These are phyloP conservation scores for Epinephelus cyanopodus DNA, from an alignment of 2,113 vertebrate species.

Conservation along the genomic window DNA sequence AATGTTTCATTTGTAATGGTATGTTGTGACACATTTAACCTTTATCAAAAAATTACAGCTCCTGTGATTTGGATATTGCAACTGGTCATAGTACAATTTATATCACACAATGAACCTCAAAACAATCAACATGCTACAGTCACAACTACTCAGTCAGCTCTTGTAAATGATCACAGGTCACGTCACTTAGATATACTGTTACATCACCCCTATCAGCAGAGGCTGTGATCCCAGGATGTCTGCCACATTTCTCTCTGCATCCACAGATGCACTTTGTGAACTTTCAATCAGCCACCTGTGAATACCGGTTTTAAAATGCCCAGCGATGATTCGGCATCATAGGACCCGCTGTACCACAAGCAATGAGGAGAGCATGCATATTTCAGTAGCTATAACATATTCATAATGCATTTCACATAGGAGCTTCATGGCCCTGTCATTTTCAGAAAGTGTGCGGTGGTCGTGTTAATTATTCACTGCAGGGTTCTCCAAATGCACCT, in stretches of 20 bases:
- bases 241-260: constrained; percentile 31
- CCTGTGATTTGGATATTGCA: no score
- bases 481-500: background rate
- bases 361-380: constrained; percentile 45
- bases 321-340: constrained; percentile 2
- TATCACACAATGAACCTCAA: background rate
- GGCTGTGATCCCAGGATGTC: constrained; percentile 45
- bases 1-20: no score
- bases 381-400: constrained; percentile 68
- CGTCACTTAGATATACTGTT: constrained; percentile 26
- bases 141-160: background rate
- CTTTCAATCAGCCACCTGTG: constrained; percentile 41
- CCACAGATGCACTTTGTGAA: constrained; percentile 28
- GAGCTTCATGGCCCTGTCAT: constrained; percentile 28
- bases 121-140: background rate
- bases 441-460: constrained; percentile 45
- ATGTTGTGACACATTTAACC: no score
- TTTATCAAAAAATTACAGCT: no score
- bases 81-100: no score
- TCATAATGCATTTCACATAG: constrained; percentile 60
- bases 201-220: constrained; percentile 29
- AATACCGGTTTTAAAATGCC: constrained; percentile 18
- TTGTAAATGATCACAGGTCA: background rate
- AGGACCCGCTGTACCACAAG: constrained; percentile 6
- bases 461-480: constrained; percentile 59